Base-by-base conservation (phyloP, 1,140 invertebrate genomes). In the Prorops nasuta region DNA sequence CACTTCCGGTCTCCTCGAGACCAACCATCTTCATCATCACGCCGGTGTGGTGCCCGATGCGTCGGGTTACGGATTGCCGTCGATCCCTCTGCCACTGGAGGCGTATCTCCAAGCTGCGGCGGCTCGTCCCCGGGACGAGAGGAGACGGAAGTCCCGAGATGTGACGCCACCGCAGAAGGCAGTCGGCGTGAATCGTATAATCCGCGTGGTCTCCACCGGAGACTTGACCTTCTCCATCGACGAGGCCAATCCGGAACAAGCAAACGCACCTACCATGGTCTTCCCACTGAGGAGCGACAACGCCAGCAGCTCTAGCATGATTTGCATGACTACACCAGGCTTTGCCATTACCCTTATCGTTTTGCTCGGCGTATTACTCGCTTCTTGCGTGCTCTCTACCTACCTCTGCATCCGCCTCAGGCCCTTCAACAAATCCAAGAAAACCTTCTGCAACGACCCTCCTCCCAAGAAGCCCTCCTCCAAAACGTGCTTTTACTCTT, bases 261-360 rank as follows among this genome's bases (percentile, higher is more conserved):
- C 77, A 3, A 66, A 71, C 34, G 79, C 83, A 7, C 83, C 83
- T 56, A 86, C 87, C 0, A 84, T 90, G 73, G 82, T 89, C 1
- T 86, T 88, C 60, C 86, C 88, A 2, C 78, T 74, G 0, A 14
- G 52, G 52, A 43, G 32, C 14, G 62, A 63, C 38, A 61, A 67
- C 40, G 16, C 39, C 0, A 15, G 44, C 10, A 64, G 12, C 53
- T 71, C 55, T 3, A 8, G 68, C 4, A 78, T 92, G 53, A 92
- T 96, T 45, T 96, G 92, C 71, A 94, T 96, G 90, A 94, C 92
- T 1, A 92, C 91, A 2, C 88, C 90, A 10, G 90, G 91, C 1
- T 94, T 95, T 68, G 87, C 91, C 24, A 86, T 90, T 4, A 91
- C 90, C 7, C 78, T 95, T 7, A 82, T 92, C 22, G 81, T 94